Evolutionary conservation across 2,113 vertebrate genomes (phyloP).

Genomic region (Catharus minimus): DNA sequence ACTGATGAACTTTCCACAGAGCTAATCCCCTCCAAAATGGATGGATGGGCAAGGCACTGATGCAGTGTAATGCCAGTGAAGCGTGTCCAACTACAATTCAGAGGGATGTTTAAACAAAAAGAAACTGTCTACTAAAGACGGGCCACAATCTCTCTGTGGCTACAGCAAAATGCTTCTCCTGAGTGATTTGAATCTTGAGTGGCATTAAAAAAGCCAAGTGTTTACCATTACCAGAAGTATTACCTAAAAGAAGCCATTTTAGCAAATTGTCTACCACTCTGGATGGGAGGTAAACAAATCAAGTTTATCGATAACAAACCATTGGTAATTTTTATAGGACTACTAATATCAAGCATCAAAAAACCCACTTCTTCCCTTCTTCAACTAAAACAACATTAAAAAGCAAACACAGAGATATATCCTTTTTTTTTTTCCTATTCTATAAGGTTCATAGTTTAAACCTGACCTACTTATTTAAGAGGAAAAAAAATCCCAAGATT

Average conservation of each 20-base stretch:
- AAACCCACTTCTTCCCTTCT: not conserved
- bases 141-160: not conserved
- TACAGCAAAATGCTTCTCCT: not conserved
- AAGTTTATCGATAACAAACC: not conserved
- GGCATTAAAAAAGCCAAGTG: not conserved
- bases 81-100: not conserved
- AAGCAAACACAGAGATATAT: not conserved
- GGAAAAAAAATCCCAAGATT: not conserved
- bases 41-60: not conserved
- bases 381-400: not conserved
- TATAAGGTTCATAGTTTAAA: not conserved
- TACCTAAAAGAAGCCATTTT: not conserved
- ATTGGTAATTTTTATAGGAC: not conserved
- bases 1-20: not conserved
- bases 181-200: not conserved
- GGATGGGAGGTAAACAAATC: not conserved
- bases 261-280: not conserved
- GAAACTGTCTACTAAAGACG: not conserved
- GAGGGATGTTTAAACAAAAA: not conserved
- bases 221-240: not conserved
- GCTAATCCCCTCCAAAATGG: not conserved
- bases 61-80: rapidly evolving
- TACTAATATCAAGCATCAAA: not conserved
- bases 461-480: not conserved
- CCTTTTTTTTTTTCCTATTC: not conserved